Evolutionary conservation across 2,797 vertebrate genomes (phyloP).

Genomic region (Dendrocincla fuliginosa): DNA sequence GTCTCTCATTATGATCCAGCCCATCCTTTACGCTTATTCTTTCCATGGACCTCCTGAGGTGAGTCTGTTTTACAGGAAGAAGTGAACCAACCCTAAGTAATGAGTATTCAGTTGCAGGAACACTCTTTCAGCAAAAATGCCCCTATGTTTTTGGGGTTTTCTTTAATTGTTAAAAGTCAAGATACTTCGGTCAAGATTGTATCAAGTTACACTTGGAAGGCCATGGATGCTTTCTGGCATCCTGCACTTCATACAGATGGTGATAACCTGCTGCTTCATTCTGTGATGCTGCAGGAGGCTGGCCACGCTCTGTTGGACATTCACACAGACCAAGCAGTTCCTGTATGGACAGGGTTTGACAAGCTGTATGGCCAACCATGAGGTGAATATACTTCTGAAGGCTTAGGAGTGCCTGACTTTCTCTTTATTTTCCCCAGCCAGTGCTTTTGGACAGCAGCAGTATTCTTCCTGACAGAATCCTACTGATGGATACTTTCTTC

Average conservation of each 20-base stretch:
- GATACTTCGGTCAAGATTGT: not conserved
- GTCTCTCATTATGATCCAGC: constrained; percentile 98
- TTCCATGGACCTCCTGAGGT: constrained; percentile 98
- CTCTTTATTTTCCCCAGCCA: constrained; percentile 77
- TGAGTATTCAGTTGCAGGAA: not conserved
- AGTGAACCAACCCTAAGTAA: not conserved
- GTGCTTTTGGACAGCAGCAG: constrained; percentile 97
- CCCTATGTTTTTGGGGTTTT: accelerated
- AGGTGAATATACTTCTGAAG: not conserved
- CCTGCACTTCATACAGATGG: accelerated
- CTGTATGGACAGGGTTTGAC: accelerated
- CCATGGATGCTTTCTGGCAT: accelerated
- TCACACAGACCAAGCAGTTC: not conserved
- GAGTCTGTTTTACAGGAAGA: constrained; percentile 47
- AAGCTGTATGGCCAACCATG: not conserved
- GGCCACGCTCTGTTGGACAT: accelerated
- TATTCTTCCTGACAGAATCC: constrained; percentile 93
- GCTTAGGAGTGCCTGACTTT: not conserved
- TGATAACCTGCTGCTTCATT: not conserved
- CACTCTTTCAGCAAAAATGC: not conserved
- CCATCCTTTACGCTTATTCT: constrained; percentile 97
- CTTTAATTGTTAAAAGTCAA: not conserved
- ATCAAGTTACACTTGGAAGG: not conserved
- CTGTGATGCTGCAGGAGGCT: not conserved
- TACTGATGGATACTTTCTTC: constrained; percentile 98